phyloP scores from a whole-genome alignment of 2,113 vertebrate species.

The Camelus bactrianus region DNA sequence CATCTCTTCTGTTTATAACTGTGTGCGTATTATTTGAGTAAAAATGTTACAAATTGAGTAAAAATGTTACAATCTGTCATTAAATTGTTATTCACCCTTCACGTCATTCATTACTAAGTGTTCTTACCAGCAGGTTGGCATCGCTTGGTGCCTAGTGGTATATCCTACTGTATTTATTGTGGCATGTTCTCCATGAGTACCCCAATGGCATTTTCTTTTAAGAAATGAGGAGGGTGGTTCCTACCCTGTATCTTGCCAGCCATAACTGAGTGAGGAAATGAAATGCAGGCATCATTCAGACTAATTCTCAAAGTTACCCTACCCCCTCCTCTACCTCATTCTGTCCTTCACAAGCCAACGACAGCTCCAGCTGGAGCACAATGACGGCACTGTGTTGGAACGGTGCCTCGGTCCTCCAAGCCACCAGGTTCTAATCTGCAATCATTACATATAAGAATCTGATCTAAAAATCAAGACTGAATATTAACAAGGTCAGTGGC shows the following conservation, averaged over 20 bases:
- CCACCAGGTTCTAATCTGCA: background rate
- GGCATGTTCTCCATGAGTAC: fast-evolving
- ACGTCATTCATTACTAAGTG: too few relatives aligned
- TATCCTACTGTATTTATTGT: fast-evolving
- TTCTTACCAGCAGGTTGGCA: background rate
- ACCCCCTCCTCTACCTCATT: background rate
- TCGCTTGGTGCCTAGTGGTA: too few relatives aligned
- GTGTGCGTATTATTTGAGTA: too few relatives aligned
- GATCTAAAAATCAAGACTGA: constrained; percentile 32
- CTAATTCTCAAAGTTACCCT: fast-evolving
- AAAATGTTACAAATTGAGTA: background rate
- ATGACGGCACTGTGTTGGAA: background rate
- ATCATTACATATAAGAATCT: background rate
- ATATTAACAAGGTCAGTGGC: constrained; percentile 31
- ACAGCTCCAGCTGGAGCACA: fast-evolving
- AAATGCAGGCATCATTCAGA: background rate
- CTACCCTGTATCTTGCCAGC: background rate
- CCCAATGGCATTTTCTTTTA: background rate
- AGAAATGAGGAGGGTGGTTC: background rate
- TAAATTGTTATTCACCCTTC: background rate
- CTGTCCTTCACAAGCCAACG: background rate
- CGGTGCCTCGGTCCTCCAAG: fast-evolving
- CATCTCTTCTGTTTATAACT: background rate
- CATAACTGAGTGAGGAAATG: fast-evolving
- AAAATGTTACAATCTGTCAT: background rate